Conservation (phyloP, 2,113 vertebrate species). For the Hiodon tergisus region DNA sequence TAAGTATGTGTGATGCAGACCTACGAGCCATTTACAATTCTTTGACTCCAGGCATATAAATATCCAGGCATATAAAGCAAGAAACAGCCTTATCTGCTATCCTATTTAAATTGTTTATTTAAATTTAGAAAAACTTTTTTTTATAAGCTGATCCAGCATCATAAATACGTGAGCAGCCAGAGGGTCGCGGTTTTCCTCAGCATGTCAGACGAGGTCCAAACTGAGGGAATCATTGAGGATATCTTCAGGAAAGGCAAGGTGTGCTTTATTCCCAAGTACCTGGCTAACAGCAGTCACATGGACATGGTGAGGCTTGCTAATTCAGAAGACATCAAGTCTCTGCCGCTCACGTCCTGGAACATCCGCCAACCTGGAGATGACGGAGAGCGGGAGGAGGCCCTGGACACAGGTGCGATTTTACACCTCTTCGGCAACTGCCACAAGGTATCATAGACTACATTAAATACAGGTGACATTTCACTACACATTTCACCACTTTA, state of each 20-base stretch:
- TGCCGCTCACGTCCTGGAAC: conserved; percentile 84
- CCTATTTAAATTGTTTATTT: neutral
- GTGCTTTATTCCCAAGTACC: conserved; percentile 87
- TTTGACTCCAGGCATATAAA: neutral
- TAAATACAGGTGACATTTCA: neutral
- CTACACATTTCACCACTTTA: neutral
- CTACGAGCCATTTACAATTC: too few relatives aligned
- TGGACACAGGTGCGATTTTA: conserved; percentile 64
- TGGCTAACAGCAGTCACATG: conserved; percentile 73
- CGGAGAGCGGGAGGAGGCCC: conserved; percentile 77
- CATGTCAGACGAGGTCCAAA: conserved; percentile 83
- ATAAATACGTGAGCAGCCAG: conserved; percentile 67
- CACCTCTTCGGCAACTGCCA: neutral
- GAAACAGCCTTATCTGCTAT: neutral
- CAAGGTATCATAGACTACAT: neutral
- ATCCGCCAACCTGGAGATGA: conserved; percentile 76
- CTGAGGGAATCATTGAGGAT: conserved; percentile 76
- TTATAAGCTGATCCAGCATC: conserved; percentile 72
- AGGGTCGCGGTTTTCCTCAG: conserved; percentile 86
- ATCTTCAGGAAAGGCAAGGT: conserved; percentile 74
- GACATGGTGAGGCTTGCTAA: conserved; percentile 81
- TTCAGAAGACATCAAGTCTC: conserved; percentile 67
- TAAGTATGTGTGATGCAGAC: neutral
- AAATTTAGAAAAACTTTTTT: neutral
- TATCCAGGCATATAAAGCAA: neutral